These are phyloP conservation scores for Corvus hawaiiensis DNA, from an alignment of 2,113 vertebrate genomes.

Conservation along the genomic window DNA sequence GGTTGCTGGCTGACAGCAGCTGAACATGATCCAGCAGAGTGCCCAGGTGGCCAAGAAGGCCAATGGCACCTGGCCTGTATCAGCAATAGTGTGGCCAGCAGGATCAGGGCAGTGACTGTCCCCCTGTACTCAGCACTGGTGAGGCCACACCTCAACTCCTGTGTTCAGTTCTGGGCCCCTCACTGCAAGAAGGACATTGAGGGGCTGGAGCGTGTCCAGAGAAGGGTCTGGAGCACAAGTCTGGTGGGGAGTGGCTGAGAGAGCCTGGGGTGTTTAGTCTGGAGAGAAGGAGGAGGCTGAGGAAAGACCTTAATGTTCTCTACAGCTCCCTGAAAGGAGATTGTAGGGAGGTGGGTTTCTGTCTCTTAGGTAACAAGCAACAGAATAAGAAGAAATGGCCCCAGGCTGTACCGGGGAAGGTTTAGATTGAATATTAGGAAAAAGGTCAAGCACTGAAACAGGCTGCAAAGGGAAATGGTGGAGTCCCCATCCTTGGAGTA, in stretches of 20 bases:
- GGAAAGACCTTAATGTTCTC: not conserved
- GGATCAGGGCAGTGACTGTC: rapidly evolving
- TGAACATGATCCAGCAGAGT: rapidly evolving
- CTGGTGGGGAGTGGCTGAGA: rapidly evolving
- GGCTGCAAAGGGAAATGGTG: not conserved
- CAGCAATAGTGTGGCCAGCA: not conserved
- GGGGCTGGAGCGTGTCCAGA: rapidly evolving
- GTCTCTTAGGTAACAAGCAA: not conserved
- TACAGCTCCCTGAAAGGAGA: not conserved
- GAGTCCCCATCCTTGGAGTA: not conserved
- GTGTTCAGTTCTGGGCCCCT: not conserved
- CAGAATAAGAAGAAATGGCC: not conserved
- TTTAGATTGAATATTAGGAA: not conserved
- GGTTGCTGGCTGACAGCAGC: rapidly evolving
- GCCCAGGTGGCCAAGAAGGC: not conserved
- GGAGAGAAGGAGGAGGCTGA: not conserved
- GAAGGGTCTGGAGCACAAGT: not conserved
- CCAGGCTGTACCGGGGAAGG: not conserved
- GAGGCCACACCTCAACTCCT: not conserved
- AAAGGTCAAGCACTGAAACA: not conserved
- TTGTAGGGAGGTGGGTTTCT: not conserved
- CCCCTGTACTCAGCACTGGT: rapidly evolving
- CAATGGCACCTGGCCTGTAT: not conserved
- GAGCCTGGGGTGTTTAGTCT: not conserved
- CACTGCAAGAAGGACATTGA: not conserved